phyloP scores from a whole-genome alignment of 2,113 vertebrate species.

The Raphicerus campestris region DNA sequence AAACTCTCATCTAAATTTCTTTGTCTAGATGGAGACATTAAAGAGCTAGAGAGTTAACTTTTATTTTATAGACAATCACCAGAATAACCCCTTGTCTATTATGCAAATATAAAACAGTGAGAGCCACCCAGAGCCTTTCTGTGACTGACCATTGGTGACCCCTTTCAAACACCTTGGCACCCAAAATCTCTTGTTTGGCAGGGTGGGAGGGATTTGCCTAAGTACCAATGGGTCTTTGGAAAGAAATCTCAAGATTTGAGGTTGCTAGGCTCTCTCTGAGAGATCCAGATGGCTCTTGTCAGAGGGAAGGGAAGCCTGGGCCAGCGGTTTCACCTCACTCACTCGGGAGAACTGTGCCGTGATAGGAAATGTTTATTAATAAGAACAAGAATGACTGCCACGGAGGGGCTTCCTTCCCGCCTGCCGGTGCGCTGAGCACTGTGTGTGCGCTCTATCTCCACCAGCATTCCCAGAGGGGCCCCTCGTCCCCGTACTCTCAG shows the following conservation, averaged over 20 bases:
- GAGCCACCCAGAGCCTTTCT: not conserved
- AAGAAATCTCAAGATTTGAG: not conserved
- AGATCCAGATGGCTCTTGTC: not conserved
- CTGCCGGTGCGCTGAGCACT: accelerated
- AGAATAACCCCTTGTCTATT: not conserved
- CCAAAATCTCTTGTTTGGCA: not conserved
- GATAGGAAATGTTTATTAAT: not conserved
- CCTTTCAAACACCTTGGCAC: not conserved
- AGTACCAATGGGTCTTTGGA: not conserved
- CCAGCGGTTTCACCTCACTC: not conserved
- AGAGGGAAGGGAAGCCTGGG: not conserved
- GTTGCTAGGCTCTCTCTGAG: not conserved
- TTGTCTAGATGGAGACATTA: not conserved
- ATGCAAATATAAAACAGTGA: not conserved
- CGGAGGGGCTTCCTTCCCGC: accelerated
- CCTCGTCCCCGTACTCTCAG: accelerated
- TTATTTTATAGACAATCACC: not conserved
- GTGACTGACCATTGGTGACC: not conserved
- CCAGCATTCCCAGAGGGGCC: not conserved
- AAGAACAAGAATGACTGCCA: not conserved
- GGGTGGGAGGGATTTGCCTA: not conserved
- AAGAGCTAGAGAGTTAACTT: not conserved
- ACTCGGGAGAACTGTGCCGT: accelerated
- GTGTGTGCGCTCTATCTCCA: not conserved
- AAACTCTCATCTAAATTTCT: not conserved